Evolutionary conservation across 2,797 vertebrate genomes (phyloP), one percentile per base, ranked within the genome.

Genomic region (Helarctos malayanus): DNA sequence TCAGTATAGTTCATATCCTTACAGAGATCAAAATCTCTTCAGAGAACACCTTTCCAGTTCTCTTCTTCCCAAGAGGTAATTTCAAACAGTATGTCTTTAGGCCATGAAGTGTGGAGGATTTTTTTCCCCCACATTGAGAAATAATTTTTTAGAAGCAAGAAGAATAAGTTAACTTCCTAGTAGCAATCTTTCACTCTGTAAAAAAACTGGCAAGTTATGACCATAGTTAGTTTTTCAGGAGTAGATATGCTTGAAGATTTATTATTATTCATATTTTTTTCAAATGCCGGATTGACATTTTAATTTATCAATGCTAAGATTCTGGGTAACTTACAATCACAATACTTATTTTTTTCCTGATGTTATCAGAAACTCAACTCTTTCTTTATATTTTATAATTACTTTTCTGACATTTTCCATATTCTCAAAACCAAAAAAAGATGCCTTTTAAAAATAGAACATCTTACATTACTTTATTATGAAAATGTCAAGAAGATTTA

Each of bases 231-330:
- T 96, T 95, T 54, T 90, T 61, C 18, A 71, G 25, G 54, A 32
- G 3, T 82, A 96, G n/a, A 95, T 41, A 27, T 9, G 92, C 35
- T 97, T 98, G 21, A 89, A 97, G 84, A 95, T 61, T 71, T 21
- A 61, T 98, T 97, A 92, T 96, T 97, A 96, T 97, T 97, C 32
- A 89, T 23, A 63, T 19, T 79, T 27, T 97, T 98, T 95, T 52
- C 32, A 97, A 98, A 94, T 49, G 2, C 8, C 47, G 61, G 27
- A 38, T 97, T 97, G 63, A 92, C 59, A 81, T 86, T 97, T 93
- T 84, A 96, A 97, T 94, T 92, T 97, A 96, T 49, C 69, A 47
- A 87, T 32, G 76, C 25, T 52, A 94, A 91, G 95, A 96, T 97
- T 93, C 45, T 78, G 38, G 73, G 16, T 95, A 78, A 81, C 32